A percentile compares a stretch with the other conserved stretches of the same genome.
These are phyloP conservation scores for Brenthis daphne DNA, from an alignment of 2,888 invertebrate species.

Conservation along the genomic window DNA sequence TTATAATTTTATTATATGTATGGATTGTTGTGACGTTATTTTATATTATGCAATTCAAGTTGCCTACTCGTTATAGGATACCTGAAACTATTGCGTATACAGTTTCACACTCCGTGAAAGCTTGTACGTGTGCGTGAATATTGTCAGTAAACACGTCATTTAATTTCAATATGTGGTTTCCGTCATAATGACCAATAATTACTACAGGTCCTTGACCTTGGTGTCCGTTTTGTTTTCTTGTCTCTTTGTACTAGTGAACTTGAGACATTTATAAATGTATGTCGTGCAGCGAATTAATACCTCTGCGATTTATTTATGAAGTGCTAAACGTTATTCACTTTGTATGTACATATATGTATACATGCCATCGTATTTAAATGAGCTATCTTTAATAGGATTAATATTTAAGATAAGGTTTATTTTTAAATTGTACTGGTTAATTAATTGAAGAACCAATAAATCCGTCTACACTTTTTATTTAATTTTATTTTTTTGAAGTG, in stretches of 20 bases:
- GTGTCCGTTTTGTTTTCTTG: conserved; percentile 41
- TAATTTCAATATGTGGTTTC: conserved; percentile 37
- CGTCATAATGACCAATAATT: conserved; percentile 46
- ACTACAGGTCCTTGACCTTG: conserved; percentile 46
- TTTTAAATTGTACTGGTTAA: too few species aligned
- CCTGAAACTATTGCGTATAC: conserved; percentile 15
- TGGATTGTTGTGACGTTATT: conserved; percentile 29
- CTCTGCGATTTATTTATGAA: conserved; percentile 34
- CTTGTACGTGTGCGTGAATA: conserved; percentile 1
- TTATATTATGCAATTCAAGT: conserved; percentile 21
- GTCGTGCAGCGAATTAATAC: conserved; percentile 38
- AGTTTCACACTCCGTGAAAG: not conserved
- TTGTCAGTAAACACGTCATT: conserved; percentile 36
- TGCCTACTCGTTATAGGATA: conserved; percentile 20
- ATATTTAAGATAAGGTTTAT: not conserved
- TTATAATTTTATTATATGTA: conserved; percentile 8
- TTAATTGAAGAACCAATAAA: too few species aligned
- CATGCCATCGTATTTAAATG: conserved; percentile 20
- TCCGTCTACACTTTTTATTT: too few species aligned
- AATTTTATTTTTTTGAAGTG: too few species aligned
- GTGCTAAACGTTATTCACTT: conserved; percentile 29
- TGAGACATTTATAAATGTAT: conserved; percentile 40
- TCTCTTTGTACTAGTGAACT: conserved; percentile 42
- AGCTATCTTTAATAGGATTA: not conserved
- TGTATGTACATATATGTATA: not conserved